A percentile compares a stretch with the other conserved stretches of the same genome.
Conservation (phyloP, 2,888 invertebrate genomes). For the Callinectes sapidus region DNA sequence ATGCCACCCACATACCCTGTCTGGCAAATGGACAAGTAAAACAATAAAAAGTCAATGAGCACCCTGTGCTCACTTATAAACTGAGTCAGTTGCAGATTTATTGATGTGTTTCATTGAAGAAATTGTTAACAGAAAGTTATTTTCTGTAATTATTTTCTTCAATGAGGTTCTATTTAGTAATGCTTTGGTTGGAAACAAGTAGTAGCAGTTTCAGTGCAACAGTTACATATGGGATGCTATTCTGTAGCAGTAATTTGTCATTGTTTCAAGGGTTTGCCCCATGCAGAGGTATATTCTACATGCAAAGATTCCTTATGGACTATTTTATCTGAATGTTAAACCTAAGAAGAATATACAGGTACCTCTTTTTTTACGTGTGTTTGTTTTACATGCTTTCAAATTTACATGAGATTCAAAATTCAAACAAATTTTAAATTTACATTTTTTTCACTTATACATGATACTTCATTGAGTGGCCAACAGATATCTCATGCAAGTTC, state of each 20-base stretch:
- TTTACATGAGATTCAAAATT: too few relatives aligned
- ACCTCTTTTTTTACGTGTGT: too few relatives aligned
- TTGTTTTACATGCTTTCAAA: too few relatives aligned
- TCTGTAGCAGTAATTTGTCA: conserved; percentile 4
- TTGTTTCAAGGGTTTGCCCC: background rate
- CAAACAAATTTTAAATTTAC: too few relatives aligned
- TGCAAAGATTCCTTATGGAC: background rate
- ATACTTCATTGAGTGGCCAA: too few relatives aligned
- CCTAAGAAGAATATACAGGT: background rate
- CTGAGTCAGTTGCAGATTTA: too few relatives aligned
- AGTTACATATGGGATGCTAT: background rate
- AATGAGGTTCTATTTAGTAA: background rate
- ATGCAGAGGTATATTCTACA: background rate
- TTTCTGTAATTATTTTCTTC: background rate
- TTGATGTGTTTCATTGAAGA: background rate
- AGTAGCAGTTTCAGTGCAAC: background rate
- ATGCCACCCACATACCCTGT: too few relatives aligned
- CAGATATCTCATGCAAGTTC: too few relatives aligned
- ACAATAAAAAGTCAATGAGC: too few relatives aligned
- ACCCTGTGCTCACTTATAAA: too few relatives aligned
- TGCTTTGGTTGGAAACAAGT: background rate
- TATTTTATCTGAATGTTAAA: background rate
- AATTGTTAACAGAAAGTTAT: background rate
- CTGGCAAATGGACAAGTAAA: too few relatives aligned
- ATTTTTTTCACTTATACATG: too few relatives aligned